Evolutionary conservation across 2,888 invertebrate genomes (phyloP).

Genomic region (Drosophila kokeensis): DNA sequence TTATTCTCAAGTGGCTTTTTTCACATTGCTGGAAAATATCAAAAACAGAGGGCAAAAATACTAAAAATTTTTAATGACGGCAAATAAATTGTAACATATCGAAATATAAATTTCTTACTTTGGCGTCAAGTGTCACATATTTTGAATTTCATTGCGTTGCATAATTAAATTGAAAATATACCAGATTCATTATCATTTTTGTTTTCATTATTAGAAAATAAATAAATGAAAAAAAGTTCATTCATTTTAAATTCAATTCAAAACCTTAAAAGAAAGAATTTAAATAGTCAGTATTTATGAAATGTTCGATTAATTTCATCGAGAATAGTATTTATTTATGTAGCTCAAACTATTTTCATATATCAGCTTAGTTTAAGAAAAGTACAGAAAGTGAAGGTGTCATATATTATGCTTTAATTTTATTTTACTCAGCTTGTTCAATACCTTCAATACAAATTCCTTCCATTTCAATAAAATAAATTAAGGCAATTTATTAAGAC

Average conservation of each 20-base stretch:
- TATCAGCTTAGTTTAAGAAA: no score
- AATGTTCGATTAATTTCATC: neutral
- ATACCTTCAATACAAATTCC: neutral
- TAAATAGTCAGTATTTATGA: neutral
- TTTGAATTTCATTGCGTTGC: neutral
- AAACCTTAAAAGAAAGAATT: no score
- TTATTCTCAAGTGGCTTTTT: neutral
- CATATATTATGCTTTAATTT: neutral
- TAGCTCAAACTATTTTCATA: neutral
- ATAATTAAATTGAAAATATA: neutral
- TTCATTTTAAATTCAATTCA: neutral
- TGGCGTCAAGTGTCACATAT: neutral
- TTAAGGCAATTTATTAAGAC: constrained; percentile 38
- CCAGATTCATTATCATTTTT: neutral
- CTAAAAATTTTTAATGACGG: neutral
- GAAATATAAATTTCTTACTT: neutral
- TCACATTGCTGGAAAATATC: neutral
- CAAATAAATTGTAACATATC: neutral
- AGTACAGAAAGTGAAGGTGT: no score
- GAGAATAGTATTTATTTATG: neutral
- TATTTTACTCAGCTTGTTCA: neutral
- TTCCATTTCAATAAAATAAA: neutral
- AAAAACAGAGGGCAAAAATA: neutral
- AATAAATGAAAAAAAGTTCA: neutral
- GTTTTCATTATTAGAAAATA: no score